phyloP scores from a whole-genome alignment of 2,797 vertebrate species.

The Leptoclinus maculatus region DNA sequence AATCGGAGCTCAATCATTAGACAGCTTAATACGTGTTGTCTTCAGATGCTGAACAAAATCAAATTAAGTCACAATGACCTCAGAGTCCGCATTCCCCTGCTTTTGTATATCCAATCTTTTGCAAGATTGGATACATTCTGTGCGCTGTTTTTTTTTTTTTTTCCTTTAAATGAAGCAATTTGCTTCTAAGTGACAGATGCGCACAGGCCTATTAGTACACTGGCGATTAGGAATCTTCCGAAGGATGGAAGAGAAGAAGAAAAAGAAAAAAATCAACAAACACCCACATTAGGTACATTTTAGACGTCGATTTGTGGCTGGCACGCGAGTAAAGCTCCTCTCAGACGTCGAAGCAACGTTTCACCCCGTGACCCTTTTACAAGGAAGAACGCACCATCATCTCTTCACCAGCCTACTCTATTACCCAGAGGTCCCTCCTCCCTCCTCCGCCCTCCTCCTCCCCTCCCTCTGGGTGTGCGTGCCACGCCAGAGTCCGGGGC shows the following conservation, averaged over 20 bases:
- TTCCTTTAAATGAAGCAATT: constrained; percentile 81
- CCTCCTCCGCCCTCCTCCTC: constrained; percentile 32
- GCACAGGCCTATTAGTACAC: constrained; percentile 79
- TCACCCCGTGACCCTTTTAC: constrained; percentile 68
- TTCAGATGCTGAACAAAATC: constrained; percentile 65
- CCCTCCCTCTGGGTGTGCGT: constrained; percentile 70
- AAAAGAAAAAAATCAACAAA: not conserved
- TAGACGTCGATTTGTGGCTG: constrained; percentile 48
- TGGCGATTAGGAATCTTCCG: constrained; percentile 77
- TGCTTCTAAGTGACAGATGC: constrained; percentile 84
- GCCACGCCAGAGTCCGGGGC: constrained; percentile 82
- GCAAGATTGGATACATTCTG: constrained; percentile 67
- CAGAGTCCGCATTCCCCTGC: constrained; percentile 55
- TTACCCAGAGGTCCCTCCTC: constrained; percentile 65
- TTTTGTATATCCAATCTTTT: constrained; percentile 63
- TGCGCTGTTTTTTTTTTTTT: constrained; percentile 42
- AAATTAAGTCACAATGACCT: constrained; percentile 73
- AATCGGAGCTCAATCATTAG: constrained; percentile 69
- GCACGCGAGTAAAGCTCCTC: constrained; percentile 56
- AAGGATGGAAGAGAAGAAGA: constrained; percentile 56
- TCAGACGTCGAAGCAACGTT: constrained; percentile 55
- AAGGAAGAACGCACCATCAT: constrained; percentile 45
- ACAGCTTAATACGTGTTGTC: constrained; percentile 68
- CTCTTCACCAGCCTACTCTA: constrained; percentile 53
- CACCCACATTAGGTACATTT: constrained; percentile 67